Evolutionary conservation across 2,797 vertebrate genomes (phyloP).

Genomic region (Simalia tracyae): DNA sequence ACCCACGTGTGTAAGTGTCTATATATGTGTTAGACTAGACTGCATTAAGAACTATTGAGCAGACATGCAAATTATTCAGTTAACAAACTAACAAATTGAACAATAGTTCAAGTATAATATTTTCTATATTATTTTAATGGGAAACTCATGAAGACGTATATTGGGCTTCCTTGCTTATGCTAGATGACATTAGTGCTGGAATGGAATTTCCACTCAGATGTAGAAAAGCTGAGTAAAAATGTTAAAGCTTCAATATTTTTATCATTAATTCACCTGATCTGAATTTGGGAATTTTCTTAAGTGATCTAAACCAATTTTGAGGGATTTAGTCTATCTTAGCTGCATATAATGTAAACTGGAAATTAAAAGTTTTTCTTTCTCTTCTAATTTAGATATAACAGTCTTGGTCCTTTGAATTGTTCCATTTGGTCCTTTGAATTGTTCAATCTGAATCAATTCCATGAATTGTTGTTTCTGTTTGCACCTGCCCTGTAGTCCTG

Average conservation of each 20-base stretch:
- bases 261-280: background rate
- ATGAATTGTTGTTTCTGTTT: background rate
- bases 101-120: background rate
- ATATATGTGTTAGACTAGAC: background rate
- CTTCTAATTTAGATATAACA: background rate
- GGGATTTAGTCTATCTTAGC: background rate
- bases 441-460: too few relatives aligned
- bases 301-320: background rate
- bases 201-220: background rate
- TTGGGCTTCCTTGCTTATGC: background rate
- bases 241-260: background rate
- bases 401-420: background rate
- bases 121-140: background rate
- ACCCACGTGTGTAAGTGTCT: background rate
- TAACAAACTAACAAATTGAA: background rate
- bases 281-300: background rate
- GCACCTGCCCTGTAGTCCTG: background rate
- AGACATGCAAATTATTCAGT: background rate
- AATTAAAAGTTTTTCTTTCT: background rate
- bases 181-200: background rate
- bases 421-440: too few relatives aligned
- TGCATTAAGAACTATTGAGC: background rate
- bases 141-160: background rate
- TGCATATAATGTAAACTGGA: background rate
- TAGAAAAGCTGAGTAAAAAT: background rate